Evolutionary conservation across 2,797 vertebrate genomes (phyloP).

Genomic region (Arctocebus calabarensis): DNA sequence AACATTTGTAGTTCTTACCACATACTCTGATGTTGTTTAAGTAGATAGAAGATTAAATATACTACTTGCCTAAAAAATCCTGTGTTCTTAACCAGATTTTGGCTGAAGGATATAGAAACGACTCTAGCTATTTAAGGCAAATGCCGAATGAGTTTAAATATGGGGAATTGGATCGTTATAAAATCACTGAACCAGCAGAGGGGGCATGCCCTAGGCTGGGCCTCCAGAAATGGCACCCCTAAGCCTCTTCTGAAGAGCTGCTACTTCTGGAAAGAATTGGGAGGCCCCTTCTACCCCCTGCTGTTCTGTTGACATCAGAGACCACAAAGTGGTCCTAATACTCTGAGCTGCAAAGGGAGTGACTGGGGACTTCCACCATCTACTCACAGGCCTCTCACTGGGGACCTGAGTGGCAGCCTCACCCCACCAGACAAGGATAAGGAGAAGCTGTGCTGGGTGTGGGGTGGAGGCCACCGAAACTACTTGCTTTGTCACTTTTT

Average conservation of each 20-base stretch:
- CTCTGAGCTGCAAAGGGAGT: not conserved
- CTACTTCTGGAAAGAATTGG: not conserved
- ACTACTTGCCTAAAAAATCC: not conserved
- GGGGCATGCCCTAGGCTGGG: not conserved
- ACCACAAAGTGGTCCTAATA: accelerated
- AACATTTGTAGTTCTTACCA: not conserved
- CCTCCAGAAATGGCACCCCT: not conserved
- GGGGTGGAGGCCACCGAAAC: not conserved
- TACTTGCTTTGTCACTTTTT: not conserved
- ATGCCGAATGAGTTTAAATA: not conserved
- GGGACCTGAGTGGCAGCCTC: no score
- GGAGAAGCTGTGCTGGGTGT: not conserved
- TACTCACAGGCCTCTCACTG: accelerated
- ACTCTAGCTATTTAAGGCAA: not conserved
- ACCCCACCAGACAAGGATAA: no score
- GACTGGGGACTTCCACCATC: accelerated
- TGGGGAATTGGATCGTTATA: not conserved
- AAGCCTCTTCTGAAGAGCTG: not conserved
- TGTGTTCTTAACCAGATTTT: not conserved
- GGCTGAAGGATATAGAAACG: not conserved
- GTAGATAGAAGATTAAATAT: not conserved
- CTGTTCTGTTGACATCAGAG: no score
- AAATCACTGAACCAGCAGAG: not conserved
- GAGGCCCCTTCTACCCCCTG: not conserved
- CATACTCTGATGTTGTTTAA: not conserved